Percentiles rank a stretch among this genome's conserved stretches.
Evolutionary conservation across 2,797 vertebrate species (phyloP).

Genomic region (Typhlichthys subterraneus): DNA sequence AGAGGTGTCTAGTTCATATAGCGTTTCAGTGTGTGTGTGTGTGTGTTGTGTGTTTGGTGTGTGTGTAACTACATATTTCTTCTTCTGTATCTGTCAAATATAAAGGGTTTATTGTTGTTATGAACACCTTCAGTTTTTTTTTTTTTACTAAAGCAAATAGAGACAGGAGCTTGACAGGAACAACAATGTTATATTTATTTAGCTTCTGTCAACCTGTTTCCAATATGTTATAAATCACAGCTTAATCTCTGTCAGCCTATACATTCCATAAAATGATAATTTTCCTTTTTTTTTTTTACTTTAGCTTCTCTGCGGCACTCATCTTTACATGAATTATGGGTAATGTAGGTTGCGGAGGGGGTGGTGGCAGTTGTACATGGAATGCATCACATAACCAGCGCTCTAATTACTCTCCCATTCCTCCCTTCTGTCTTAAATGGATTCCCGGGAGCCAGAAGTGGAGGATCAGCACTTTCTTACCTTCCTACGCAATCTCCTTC

Average conservation of each 20-base stretch:
- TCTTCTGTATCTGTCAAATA: constrained; percentile 13
- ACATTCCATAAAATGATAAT: constrained; percentile 17
- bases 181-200: constrained; percentile 28
- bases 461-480: constrained; percentile 73
- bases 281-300: background rate
- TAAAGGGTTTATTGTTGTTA: constrained; percentile 22
- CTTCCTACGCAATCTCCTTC: constrained; percentile 59
- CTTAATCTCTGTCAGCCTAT: constrained; percentile 20
- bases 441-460: constrained; percentile 66
- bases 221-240: constrained; percentile 15
- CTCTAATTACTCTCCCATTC: constrained; percentile 69
- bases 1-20: constrained; percentile 19
- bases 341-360: constrained; percentile 41
- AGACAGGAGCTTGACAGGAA: constrained; percentile 6
- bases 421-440: constrained; percentile 67
- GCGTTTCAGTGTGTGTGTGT: background rate
- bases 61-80: constrained; percentile 5
- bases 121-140: constrained; percentile 29
- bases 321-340: constrained; percentile 45
- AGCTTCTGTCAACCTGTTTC: constrained; percentile 23
- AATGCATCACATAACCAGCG: constrained; percentile 61
- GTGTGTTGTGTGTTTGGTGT: background rate
- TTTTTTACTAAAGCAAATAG: constrained; percentile 28
- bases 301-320: constrained; percentile 12
- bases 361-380: constrained; percentile 36